Conservation (phyloP, 1,140 invertebrate species). For the Drosophila ercepeae region DNA sequence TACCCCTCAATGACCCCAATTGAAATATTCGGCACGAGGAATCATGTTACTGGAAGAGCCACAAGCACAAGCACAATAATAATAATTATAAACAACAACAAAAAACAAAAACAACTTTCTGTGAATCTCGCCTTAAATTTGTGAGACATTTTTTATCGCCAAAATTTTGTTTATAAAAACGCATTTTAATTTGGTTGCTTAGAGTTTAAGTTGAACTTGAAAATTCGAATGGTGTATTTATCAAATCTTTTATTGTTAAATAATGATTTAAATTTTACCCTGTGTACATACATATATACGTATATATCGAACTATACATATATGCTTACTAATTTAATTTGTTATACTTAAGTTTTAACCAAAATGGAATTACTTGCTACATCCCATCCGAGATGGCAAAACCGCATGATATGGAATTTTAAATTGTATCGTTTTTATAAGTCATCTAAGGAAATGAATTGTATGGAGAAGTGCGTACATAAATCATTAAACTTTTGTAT, state of each 20-base stretch:
- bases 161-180: slow-evolving; percentile 49
- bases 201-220: slow-evolving; percentile 37
- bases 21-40: too few relatives aligned
- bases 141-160: slow-evolving; percentile 42
- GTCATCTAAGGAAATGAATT: slow-evolving; percentile 46
- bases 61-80: slow-evolving; percentile 8
- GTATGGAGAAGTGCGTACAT: slow-evolving; percentile 38
- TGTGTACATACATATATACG: slow-evolving; percentile 65
- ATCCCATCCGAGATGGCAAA: slow-evolving; percentile 68
- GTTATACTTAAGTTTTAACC: slow-evolving; percentile 40
- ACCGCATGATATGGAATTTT: slow-evolving; percentile 31
- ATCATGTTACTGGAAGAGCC: background rate
- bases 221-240: slow-evolving; percentile 62
- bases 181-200: slow-evolving; percentile 55
- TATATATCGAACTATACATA: slow-evolving; percentile 26
- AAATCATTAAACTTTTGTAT: slow-evolving; percentile 54
- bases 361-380: slow-evolving; percentile 58
- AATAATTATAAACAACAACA: too few relatives aligned
- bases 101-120: slow-evolving; percentile 9
- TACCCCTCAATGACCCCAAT: background rate
- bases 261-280: slow-evolving; percentile 49
- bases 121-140: slow-evolving; percentile 40
- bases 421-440: slow-evolving; percentile 35
- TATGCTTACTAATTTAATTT: background rate
- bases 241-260: slow-evolving; percentile 60